Base-by-base conservation (phyloP, 2,113 vertebrate genomes). In the Gopherus flavomarginatus region DNA sequence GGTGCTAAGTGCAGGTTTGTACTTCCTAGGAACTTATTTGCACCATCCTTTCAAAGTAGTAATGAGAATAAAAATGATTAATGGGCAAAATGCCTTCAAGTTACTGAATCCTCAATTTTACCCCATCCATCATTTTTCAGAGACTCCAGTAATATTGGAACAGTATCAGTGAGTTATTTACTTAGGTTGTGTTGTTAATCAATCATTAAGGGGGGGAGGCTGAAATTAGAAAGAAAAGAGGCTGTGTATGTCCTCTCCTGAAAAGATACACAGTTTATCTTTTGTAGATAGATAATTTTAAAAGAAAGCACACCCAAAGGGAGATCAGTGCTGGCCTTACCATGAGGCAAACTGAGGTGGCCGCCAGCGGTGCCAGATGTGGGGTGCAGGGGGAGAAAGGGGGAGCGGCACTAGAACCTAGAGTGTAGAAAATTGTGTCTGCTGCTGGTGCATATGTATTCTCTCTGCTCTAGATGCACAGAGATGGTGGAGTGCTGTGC, bases 21-120 rank as follows among this genome's bases (percentile, higher is more conserved):
- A 56, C 94, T 88, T 94, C 8, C 27, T 94, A 57, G 56, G 24
- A 90, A 81, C 93, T 92, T 84, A 42, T 91, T n/a, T 85, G 1
- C 24, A 49, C 27, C 1, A 0, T 83, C 65, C 31, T 91, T 72
- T 92, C 81, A 87, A 83, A 84, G 38, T 19, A 91, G 14, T 7
- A 86, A 91, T n/a, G 19, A 8, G 93, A 96, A 79, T 84, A 81
- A 86, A 96, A 95, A 83, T 1, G 0, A 86, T 87, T 91, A 83
- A 91, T 84, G 54, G 10, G 57, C 17, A 24, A 62, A 93, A 90
- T 59, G 13, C 1, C 14, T 9, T 59, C 47, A 35, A 56, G 65
- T 50, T 87, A 6, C 49, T 84, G 50, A 87, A 12, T 78, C 83
- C 1, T 2, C 14, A 5, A 59, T 81, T 95, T 95, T 65, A 2